Base-by-base conservation (phyloP, 2,113 vertebrate genomes). In the Murina feae region DNA sequence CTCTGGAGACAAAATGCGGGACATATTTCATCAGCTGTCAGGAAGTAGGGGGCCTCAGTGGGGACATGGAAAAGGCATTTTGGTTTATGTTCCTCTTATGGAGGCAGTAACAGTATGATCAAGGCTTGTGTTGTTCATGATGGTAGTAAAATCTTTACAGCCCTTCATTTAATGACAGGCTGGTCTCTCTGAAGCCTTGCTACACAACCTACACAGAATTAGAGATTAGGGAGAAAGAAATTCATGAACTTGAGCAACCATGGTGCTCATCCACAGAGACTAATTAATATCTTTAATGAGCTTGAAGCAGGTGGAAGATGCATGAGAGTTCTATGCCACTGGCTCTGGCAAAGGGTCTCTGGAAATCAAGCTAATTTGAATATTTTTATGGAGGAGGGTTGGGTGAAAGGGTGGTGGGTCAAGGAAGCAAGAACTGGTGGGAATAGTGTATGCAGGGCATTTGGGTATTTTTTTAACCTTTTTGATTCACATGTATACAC, bases 111-210 rank as follows among this genome's bases (percentile, higher is more conserved):
- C 23, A 53, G 58, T 13, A 53, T 37, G 35, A 69, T 74, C 58
- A 90, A 95, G 18, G 84, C 49, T 94, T 84, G 55, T 74, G 37
- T 74, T 92, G 87, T 80, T 88, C 72, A 51, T 2, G 23, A 75
- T 25, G 65, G 68, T 76, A 83, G 78, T 96, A 94, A 97, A 95
- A 55, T 94, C 69, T 94, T 97, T 91, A 83, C 25, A 68, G 14
- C 53, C 51, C 74, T 88, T 74, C 72, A 58, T 21, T 86, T 72
- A 76, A 74, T 85, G 58, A 74, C 85, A 51, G 51, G 0, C 78
- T 95, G 58, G 42, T 0, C 82, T 86, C 74, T 83, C 39, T 69
- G 87, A 94, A 89, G 37, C 74, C 51, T 95, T 75, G 17, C 16
- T 0, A 1, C 37, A 44, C 23, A 95, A 53, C 51, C 39, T 25